These are phyloP conservation scores for Macaca nemestrina DNA, from an alignment of 2,113 vertebrate species.

Conservation along the genomic window DNA sequence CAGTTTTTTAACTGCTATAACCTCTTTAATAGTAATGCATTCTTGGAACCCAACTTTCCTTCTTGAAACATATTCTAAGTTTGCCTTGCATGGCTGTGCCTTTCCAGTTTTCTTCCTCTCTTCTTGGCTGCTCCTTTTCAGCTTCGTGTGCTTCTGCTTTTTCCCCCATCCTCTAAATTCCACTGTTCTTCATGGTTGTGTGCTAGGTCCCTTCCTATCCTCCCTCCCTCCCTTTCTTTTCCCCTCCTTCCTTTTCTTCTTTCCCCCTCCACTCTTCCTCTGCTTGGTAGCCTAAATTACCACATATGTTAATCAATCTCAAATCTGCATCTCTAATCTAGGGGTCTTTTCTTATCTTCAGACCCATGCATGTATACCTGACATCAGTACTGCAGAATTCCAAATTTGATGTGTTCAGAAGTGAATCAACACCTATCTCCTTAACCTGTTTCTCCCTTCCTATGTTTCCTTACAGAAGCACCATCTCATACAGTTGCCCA, in stretches of 20 bases:
- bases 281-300: neutral
- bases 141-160: neutral
- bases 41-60: neutral
- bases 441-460: neutral
- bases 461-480: neutral
- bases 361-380: neutral
- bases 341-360: neutral
- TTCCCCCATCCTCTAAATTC: neutral
- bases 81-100: neutral
- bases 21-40: neutral
- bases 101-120: neutral
- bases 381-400: neutral
- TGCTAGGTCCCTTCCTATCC: neutral
- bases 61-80: neutral
- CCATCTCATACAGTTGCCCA: neutral
- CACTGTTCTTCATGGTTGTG: neutral
- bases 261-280: neutral
- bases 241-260: too few species aligned
- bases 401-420: neutral
- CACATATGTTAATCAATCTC: neutral
- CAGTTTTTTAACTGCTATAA: neutral
- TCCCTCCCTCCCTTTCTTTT: neutral
- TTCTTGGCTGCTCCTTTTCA: neutral
- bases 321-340: neutral
- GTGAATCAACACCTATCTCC: neutral